Conservation (phyloP, 2,797 vertebrate genomes). For the Darevskia nairensis region DNA sequence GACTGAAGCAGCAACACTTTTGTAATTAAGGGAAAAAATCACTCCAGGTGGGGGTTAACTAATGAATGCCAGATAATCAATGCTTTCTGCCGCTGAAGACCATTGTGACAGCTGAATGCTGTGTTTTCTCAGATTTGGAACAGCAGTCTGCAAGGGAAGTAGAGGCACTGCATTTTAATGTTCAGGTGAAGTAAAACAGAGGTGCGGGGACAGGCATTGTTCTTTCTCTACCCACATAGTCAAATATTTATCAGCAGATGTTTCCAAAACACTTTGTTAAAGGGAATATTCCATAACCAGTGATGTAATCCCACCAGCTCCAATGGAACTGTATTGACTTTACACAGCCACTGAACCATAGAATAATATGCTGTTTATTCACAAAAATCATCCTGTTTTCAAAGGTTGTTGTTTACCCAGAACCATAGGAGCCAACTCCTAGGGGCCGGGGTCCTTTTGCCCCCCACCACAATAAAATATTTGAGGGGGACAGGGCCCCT, state of each 20-base stretch:
- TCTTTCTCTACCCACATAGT: neutral
- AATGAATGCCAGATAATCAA: slow-evolving; percentile 52
- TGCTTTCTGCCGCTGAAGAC: slow-evolving; percentile 39
- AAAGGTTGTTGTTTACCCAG: neutral
- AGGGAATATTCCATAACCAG: neutral
- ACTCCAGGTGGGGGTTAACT: slow-evolving; percentile 50
- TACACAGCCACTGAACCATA: neutral
- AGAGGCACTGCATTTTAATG: slow-evolving; percentile 41
- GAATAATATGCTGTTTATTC: neutral
- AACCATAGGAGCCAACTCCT: no score
- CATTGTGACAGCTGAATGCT: slow-evolving; percentile 55
- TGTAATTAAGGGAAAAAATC: slow-evolving; percentile 48
- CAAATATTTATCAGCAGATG: slow-evolving; percentile 9
- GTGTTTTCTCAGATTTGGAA: slow-evolving; percentile 48
- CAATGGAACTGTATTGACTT: neutral
- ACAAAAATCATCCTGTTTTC: neutral
- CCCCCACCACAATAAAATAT: no score
- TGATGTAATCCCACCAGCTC: neutral
- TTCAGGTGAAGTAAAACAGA: slow-evolving; percentile 11
- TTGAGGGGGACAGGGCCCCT: no score
- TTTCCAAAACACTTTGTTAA: neutral
- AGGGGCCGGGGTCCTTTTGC: no score
- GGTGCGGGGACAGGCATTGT: neutral
- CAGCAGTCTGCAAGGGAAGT: slow-evolving; percentile 41
- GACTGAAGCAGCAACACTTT: slow-evolving; percentile 48